Base-by-base conservation (phyloP, 2,888 invertebrate species). In the Ceramica pisi region DNA sequence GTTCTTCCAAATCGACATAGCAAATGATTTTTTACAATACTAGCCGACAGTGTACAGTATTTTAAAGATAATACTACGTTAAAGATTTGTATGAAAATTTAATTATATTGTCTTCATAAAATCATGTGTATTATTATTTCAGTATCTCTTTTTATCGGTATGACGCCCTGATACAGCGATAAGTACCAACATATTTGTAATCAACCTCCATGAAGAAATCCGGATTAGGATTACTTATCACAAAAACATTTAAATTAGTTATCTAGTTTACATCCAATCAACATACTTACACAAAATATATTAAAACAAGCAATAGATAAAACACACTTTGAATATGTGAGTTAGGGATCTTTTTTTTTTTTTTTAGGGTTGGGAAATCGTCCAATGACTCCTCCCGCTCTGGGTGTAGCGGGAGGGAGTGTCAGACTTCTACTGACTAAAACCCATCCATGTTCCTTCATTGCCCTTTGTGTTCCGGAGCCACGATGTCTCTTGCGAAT, bases 61-160 rank as follows among this genome's bases (percentile, higher is more conserved):
- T 97, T 97, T 97, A 97, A 97, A 96, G 96, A 96, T 97, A 95
- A 97, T 97, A 97, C 92, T 95, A 95, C 97, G 97, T 97, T 97
- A 97, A 97, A 97, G 95, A 97, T 97, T 97, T 97, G 97, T 97
- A 97, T 97, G 97, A 97, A 97, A 97, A 97, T 96, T 97, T 95
- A 96, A 97, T 96, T 96, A 96, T 96, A 96, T 95, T 95, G 95
- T 95, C 95, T 96, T 95, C 95, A 93, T 95, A 95, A 95, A 94
- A 90, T 87, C 72, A 87, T 71, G 88, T 90, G 92, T 91, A 78
- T 92, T 91, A 87, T 92, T 91, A 90, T 91, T 90, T 88, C 69
- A 63, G 74, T 71, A 75, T 72, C 46, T 69, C 55, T 31, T 26
- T 63, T 50, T 81, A 74, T 72, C 70, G 2, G 19, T 57, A n/a